These are phyloP conservation scores for Telenomus remus DNA, from an alignment of 1,140 invertebrate genomes.

Conservation along the genomic window DNA sequence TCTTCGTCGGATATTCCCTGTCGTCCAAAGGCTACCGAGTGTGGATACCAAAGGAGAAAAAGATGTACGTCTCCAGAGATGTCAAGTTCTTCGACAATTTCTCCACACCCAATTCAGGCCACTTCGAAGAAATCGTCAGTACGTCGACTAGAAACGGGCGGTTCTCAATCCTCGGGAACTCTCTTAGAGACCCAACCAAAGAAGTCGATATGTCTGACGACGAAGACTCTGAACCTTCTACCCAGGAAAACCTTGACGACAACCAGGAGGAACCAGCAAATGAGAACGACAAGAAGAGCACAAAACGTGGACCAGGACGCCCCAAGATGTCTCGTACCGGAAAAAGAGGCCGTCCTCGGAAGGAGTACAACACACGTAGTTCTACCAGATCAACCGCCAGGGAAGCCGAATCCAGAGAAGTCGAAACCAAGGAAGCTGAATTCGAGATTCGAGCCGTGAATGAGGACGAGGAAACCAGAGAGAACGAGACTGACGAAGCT, in stretches of 20 bases:
- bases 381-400: no score
- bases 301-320: background rate
- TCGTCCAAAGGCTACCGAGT: conserved; percentile 41
- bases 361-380: no score
- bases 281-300: no score
- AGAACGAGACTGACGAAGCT: no score
- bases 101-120: background rate
- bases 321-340: no score
- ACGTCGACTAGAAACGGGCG: background rate
- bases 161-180: conserved; percentile 1
- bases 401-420: no score
- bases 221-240: background rate
- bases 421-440: no score
- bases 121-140: background rate
- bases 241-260: background rate
- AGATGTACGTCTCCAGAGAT: conserved; percentile 33
- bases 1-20: conserved; percentile 48
- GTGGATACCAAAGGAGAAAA: conserved; percentile 23
- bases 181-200: background rate
- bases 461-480: no score
- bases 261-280: background rate
- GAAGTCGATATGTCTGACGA: background rate
- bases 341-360: no score
- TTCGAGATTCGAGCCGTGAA: no score
- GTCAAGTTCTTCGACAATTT: conserved; percentile 54